Evolutionary conservation across 92 coral and sea anemone species (phyloP).

Genomic region (Porites lobata): DNA sequence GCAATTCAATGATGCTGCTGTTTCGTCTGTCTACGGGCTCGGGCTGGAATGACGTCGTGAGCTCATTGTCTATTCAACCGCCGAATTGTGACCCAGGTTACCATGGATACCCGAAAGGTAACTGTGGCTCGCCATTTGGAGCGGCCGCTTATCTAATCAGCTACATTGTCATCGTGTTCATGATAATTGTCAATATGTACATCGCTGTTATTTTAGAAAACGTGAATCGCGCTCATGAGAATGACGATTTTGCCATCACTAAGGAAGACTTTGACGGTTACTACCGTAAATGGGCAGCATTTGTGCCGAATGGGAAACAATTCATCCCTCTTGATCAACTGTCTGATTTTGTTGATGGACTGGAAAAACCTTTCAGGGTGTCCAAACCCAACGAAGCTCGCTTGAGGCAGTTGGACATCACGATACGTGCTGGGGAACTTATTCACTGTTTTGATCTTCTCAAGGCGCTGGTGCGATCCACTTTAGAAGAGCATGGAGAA

Average conservation of each 20-base stretch:
- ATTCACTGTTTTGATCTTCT: slow-evolving; percentile 95
- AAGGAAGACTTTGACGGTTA: slow-evolving; percentile 91
- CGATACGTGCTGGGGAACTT: slow-evolving; percentile 90
- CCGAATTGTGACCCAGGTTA: slow-evolving; percentile 88
- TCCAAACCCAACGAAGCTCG: slow-evolving; percentile 72
- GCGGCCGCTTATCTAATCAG: slow-evolving; percentile 81
- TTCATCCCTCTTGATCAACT: slow-evolving; percentile 82
- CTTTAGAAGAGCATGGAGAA: slow-evolving; percentile 89
- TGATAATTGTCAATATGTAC: slow-evolving; percentile 96
- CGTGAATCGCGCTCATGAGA: slow-evolving; percentile 92
- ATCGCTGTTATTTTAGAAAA: slow-evolving; percentile 95
- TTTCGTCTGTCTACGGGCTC: slow-evolving; percentile 92
- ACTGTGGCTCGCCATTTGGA: slow-evolving; percentile 88
- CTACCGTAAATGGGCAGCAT: slow-evolving; percentile 88
- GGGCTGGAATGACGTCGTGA: slow-evolving; percentile 94
- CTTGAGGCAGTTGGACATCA: slow-evolving; percentile 77
- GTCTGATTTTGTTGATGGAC: slow-evolving; percentile 84
- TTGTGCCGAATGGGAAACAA: slow-evolving; percentile 89
- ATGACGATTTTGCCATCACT: slow-evolving; percentile 88
- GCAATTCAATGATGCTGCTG: slow-evolving; percentile 84
- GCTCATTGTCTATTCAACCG: slow-evolving; percentile 81
- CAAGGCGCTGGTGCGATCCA: slow-evolving; percentile 83
- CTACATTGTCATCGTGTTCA: slow-evolving; percentile 81
- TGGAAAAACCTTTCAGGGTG: slow-evolving; percentile 87
- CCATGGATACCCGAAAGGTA: slow-evolving; percentile 77